phyloP scores from a whole-genome alignment of 1,140 invertebrate genomes.

The Leptopilina clavipes region DNA sequence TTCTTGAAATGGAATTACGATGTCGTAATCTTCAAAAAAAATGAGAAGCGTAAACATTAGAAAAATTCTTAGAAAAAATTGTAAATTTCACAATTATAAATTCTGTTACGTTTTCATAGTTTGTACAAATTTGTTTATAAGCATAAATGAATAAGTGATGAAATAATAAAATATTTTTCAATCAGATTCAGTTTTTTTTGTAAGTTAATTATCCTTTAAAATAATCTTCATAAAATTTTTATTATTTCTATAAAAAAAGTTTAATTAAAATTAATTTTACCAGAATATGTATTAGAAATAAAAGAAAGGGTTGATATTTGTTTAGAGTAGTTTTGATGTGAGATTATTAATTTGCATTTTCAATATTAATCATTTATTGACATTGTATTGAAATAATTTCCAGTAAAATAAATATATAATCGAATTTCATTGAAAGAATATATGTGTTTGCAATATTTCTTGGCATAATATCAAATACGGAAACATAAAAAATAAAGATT shows the following conservation, averaged over 20 bases:
- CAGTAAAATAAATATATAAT: too few species aligned
- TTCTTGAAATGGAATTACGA: slow-evolving; percentile 84
- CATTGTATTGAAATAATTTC: too few species aligned
- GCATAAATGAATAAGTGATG: background rate
- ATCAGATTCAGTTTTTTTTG: background rate
- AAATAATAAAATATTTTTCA: background rate
- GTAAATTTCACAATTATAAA: background rate
- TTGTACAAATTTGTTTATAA: background rate
- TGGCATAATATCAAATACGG: slow-evolving; percentile 21
- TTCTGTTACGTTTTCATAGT: background rate
- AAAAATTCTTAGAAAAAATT: background rate
- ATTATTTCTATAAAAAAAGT: too few species aligned
- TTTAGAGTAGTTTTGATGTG: too few species aligned
- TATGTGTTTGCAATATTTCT: slow-evolving; percentile 10
- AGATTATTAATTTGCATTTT: too few species aligned
- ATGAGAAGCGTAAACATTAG: background rate
- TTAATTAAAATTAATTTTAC: too few species aligned
- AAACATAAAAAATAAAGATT: slow-evolving; percentile 15
- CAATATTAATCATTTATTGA: too few species aligned
- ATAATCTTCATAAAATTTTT: too few species aligned
- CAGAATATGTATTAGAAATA: too few species aligned
- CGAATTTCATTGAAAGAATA: background rate
- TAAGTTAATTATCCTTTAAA: background rate
- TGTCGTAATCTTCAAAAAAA: slow-evolving; percentile 63
- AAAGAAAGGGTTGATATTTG: too few species aligned